Conservation (phyloP, 2,888 invertebrate genomes). For the Pristionchus mayeri region DNA sequence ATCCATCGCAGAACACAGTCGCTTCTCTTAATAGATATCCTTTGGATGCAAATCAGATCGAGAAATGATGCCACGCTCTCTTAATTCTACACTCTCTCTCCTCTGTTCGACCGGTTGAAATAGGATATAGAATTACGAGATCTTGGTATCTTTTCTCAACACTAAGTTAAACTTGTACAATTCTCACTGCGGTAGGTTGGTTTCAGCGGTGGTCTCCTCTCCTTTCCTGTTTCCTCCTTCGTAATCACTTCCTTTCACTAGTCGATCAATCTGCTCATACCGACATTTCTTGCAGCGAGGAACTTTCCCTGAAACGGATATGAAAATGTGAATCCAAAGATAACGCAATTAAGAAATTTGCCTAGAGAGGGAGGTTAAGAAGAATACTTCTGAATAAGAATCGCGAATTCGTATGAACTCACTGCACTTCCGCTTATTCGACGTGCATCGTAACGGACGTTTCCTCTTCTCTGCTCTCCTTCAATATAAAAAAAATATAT, state of each 20-base stretch:
- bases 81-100: no score
- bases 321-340: no score
- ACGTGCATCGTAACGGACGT: background rate
- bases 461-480: background rate
- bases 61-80: no score
- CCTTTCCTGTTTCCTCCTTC: background rate
- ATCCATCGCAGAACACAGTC: background rate
- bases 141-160: no score
- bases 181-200: no score
- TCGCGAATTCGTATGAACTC: background rate
- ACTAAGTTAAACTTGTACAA: no score
- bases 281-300: constrained; percentile 29
- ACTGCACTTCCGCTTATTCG: background rate
- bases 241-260: background rate
- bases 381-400: background rate
- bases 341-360: no score
- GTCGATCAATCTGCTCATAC: background rate
- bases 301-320: background rate
- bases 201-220: no score
- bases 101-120: no score
- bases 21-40: background rate
- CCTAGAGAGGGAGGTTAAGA: no score
- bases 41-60: background rate
- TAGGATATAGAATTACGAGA: no score
- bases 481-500: no score